A percentile compares a stretch with the other conserved stretches of the same genome.
phyloP scores from a whole-genome alignment of 1,140 invertebrate species.

The Dolichoris vasculosae region DNA sequence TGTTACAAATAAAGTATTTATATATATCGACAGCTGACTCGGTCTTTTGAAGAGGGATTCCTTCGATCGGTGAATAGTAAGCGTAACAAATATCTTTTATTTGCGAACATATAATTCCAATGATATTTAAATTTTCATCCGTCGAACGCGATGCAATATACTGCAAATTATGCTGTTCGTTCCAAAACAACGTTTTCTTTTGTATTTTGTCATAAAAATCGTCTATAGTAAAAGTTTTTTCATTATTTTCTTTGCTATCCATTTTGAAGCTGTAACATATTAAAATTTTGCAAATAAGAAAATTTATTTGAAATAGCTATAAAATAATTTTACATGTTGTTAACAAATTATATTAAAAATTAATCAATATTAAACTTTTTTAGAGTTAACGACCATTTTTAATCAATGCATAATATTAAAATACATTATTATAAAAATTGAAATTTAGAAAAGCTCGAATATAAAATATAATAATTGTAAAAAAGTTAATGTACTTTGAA shows the following conservation, averaged over 20 bases:
- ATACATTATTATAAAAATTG: not conserved
- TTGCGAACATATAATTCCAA: constrained; percentile 58
- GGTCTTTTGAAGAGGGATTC: constrained; percentile 47
- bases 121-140: constrained; percentile 56
- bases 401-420: not conserved
- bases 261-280: not conserved
- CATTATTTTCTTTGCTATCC: not conserved
- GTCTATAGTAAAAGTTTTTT: constrained; percentile 26
- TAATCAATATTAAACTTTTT: too few species aligned
- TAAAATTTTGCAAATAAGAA: not conserved
- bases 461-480: too few species aligned
- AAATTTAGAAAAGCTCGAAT: not conserved
- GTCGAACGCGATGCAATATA: constrained; percentile 63
- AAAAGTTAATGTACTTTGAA: not conserved
- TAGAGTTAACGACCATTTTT: too few species aligned
- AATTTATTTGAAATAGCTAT: not conserved
- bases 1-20: constrained; percentile 67
- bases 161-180: constrained; percentile 56
- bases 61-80: constrained; percentile 44
- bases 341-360: too few species aligned
- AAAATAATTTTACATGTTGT: too few species aligned
- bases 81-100: constrained; percentile 55
- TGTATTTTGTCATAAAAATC: constrained; percentile 63
- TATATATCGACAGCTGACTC: constrained; percentile 55
- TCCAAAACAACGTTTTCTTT: constrained; percentile 56